Evolutionary conservation across 1,140 invertebrate species (phyloP).

Genomic region (Thalassaphorura encarpata): DNA sequence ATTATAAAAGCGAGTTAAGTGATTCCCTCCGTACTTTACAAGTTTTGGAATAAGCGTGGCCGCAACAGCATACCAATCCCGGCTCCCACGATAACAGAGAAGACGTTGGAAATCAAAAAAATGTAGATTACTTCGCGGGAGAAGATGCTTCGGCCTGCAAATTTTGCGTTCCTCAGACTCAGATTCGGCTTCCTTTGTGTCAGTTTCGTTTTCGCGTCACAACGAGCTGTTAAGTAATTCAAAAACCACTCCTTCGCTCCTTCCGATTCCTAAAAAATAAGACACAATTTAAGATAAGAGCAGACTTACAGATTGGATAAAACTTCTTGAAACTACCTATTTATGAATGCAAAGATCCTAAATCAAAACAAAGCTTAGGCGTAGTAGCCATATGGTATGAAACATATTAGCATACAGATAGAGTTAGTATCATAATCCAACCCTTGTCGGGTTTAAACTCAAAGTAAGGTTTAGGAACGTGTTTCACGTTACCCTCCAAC

Average conservation of each 20-base stretch:
- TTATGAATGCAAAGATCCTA: background rate
- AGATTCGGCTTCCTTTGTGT: conserved; percentile 33
- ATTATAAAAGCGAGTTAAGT: no score
- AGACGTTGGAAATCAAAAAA: conserved; percentile 75
- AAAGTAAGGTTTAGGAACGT: no score
- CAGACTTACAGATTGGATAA: background rate
- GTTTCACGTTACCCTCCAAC: no score
- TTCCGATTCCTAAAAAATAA: conserved; percentile 16
- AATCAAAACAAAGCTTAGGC: background rate
- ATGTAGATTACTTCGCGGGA: conserved; percentile 69
- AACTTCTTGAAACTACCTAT: background rate
- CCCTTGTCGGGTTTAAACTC: no score
- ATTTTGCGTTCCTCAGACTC: conserved; percentile 68
- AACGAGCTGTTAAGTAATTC: conserved; percentile 3
- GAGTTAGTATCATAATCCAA: no score
- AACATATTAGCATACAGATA: no score
- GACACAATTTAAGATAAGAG: background rate
- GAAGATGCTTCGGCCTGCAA: conserved; percentile 59
- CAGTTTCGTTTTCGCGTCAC: conserved; percentile 5
- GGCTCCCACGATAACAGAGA: conserved; percentile 77
- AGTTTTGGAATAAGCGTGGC: background rate
- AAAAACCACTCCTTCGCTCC: conserved; percentile 22
- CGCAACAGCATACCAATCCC: no score
- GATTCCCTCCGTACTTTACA: background rate
- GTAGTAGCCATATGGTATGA: no score